phyloP scores from a whole-genome alignment of 2,797 vertebrate species.

The Gambelia wislizenii region DNA sequence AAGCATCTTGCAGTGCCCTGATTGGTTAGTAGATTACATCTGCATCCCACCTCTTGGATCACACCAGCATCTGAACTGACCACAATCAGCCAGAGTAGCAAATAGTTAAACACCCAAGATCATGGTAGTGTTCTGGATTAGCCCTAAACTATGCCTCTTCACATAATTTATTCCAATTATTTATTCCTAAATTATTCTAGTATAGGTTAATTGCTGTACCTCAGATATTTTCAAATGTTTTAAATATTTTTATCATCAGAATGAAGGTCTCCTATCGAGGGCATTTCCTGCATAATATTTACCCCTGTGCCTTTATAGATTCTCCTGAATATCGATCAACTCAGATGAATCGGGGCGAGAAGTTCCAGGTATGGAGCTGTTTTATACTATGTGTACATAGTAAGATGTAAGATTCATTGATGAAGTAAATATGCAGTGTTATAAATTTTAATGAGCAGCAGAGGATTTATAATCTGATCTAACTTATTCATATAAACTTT shows the following conservation, averaged over 20 bases:
- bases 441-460: neutral
- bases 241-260: constrained; percentile 81
- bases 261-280: constrained; percentile 98
- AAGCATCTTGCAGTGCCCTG: neutral
- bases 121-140: neutral
- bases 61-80: neutral
- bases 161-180: neutral
- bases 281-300: constrained; percentile 99
- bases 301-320: constrained; percentile 96
- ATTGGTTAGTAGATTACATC: neutral
- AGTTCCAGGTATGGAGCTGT: constrained; percentile 90
- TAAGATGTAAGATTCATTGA: neutral
- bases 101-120: too few species aligned
- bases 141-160: neutral
- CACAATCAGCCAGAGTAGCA: neutral
- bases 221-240: constrained; percentile 41
- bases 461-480: neutral
- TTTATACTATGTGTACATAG: neutral
- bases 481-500: neutral
- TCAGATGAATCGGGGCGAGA: constrained; percentile 94
- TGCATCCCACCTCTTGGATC: neutral
- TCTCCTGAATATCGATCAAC: constrained; percentile 98
- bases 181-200: neutral
- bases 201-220: neutral
- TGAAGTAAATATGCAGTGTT: neutral